Conservation (phyloP, 2,888 invertebrate species). For the Macrosoma leucophasiata region DNA sequence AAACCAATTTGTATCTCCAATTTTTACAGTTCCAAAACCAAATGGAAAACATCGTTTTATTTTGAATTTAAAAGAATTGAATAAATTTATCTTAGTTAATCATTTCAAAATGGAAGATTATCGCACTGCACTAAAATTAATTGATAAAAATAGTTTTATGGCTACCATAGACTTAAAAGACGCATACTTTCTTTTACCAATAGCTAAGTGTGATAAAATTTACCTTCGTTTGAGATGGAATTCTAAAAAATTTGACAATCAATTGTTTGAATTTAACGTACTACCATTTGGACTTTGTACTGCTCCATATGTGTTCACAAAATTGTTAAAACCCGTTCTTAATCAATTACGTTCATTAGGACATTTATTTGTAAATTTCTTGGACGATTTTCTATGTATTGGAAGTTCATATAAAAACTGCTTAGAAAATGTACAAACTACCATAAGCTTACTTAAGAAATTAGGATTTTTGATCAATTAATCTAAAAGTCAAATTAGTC, state of each 20-base stretch:
- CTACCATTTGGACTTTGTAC: slow-evolving; percentile 22
- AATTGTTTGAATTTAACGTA: slow-evolving; percentile 22
- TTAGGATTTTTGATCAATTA: slow-evolving; percentile 10
- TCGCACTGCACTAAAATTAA: slow-evolving; percentile 17
- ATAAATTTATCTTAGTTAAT: slow-evolving; percentile 14
- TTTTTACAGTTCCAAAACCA: slow-evolving; percentile 18
- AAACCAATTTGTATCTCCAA: slow-evolving; percentile 10
- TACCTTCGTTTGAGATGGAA: slow-evolving; percentile 18
- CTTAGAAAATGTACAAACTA: neutral
- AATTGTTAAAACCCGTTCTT: slow-evolving; percentile 22
- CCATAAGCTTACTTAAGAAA: neutral
- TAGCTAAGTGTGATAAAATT: slow-evolving; percentile 15
- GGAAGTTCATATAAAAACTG: neutral
- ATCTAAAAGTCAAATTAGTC: slow-evolving; percentile 13
- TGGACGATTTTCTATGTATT: slow-evolving; percentile 10
- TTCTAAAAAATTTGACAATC: too few relatives aligned
- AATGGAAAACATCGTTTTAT: slow-evolving; percentile 18
- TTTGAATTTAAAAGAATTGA: slow-evolving; percentile 19
- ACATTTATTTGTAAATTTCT: slow-evolving; percentile 1
- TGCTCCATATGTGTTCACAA: slow-evolving; percentile 23
- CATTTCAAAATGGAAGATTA: slow-evolving; percentile 26
- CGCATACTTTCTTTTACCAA: slow-evolving; percentile 17
- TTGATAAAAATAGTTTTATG: slow-evolving; percentile 12
- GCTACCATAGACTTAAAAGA: slow-evolving; percentile 18
- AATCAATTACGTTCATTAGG: neutral